phyloP scores from a whole-genome alignment of 1,140 invertebrate genomes.

The Helicoverpa zea region DNA sequence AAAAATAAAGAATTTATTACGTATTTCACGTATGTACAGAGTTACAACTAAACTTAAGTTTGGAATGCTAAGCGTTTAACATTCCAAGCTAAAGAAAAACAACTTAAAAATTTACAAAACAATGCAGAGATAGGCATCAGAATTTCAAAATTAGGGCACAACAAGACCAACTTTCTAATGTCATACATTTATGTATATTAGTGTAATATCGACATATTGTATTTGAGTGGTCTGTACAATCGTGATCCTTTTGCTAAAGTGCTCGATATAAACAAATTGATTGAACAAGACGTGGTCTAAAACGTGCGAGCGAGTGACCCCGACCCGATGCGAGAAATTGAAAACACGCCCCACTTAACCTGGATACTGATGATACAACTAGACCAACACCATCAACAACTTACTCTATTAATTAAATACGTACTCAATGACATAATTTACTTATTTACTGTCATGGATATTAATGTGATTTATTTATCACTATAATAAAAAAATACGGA shows the following conservation, averaged over 20 bases:
- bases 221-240: constrained; percentile 20
- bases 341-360: constrained; percentile 48
- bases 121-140: constrained; percentile 17
- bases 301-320: constrained; percentile 46
- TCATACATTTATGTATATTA: constrained; percentile 40
- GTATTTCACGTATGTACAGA: no score
- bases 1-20: no score
- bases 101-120: neutral
- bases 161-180: constrained; percentile 36
- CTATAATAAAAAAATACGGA: no score
- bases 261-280: constrained; percentile 37
- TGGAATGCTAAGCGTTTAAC: no score
- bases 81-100: neutral
- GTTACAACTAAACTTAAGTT: no score
- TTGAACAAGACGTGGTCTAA: constrained; percentile 37
- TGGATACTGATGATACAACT: constrained; percentile 32
- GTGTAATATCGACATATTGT: constrained; percentile 18
- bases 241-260: constrained; percentile 42
- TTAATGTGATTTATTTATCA: neutral
- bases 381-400: constrained; percentile 6
- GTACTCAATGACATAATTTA: neutral
- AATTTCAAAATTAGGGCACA: constrained; percentile 18
- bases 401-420: constrained; percentile 34
- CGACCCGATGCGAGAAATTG: constrained; percentile 45
- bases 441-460: neutral